phyloP scores from a whole-genome alignment of 2,113 vertebrate genomes.

The Speoplatyrhinus poulsoni region DNA sequence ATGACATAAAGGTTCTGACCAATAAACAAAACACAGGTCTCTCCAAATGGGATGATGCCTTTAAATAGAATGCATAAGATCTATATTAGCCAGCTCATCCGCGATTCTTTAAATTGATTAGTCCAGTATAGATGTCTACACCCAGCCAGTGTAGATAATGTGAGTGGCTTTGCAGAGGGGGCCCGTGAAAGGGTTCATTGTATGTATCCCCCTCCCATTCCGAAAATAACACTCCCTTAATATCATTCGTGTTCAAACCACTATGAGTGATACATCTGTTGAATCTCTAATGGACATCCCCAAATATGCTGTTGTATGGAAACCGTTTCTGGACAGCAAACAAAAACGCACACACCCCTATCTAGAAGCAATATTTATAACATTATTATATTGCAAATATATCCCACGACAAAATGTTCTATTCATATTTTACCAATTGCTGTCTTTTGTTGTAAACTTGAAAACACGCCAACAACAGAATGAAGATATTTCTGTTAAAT shows the following conservation, averaged over 20 bases:
- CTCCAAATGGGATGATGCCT: too few relatives aligned
- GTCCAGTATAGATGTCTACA: slow-evolving; percentile 12
- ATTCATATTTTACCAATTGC: too few relatives aligned
- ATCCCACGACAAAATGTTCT: background rate
- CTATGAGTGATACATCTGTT: slow-evolving; percentile 63
- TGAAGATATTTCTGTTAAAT: too few relatives aligned
- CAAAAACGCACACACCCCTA: background rate
- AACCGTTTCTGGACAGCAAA: background rate
- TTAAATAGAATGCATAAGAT: background rate
- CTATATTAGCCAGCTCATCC: slow-evolving; percentile 15
- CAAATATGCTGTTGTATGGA: background rate
- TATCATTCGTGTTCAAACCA: slow-evolving; percentile 16
- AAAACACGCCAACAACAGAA: too few relatives aligned
- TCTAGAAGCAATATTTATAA: background rate
- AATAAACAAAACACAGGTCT: background rate
- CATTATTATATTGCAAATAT: background rate
- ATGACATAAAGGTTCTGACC: background rate
- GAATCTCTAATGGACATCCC: slow-evolving; percentile 36
- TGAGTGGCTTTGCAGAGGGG: slow-evolving; percentile 12
- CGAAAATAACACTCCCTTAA: slow-evolving; percentile 13
- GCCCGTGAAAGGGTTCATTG: slow-evolving; percentile 62
- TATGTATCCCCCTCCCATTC: slow-evolving; percentile 5
- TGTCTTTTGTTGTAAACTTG: too few relatives aligned
- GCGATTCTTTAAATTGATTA: slow-evolving; percentile 10
- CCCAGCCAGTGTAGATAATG: slow-evolving; percentile 33